Base-by-base conservation (phyloP, 2,888 invertebrate species). In the Rhodophaea formosa region DNA sequence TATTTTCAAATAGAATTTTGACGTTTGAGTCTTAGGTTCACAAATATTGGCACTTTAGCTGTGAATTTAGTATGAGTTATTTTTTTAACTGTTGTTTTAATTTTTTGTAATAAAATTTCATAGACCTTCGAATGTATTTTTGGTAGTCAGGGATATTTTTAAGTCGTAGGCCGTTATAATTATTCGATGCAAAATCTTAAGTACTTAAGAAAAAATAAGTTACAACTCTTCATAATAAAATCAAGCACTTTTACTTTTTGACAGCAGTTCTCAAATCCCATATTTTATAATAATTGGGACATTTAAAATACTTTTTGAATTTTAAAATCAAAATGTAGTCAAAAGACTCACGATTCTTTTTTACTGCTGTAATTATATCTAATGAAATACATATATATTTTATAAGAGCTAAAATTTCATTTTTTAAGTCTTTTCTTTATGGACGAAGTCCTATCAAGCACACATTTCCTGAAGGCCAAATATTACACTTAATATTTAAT, bases 361-460 rank as follows among this genome's bases (percentile, higher is more conserved):
- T 29, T 39, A 16, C 39, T 35, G 35, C 17, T 53, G 43, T 42
- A 10, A 8, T 7, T 12, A 17, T 39, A 29, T 39, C 10, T 43
- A 14, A 42, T 17, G 42, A 43, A 39, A 42, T 43, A 43, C 43
- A 53, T 43, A 43, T 53, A 53, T 43, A 53, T 43, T 43, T 43
- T 43, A 53, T 54, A 55, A 46, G 17, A 55, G 46, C 80, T 81
- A 78, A 78, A 84, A 81, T 87, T 88, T 86, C 77, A 80, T 80
- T 77, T 62, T 74, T 85, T 71, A 89, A 89, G 89, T 89, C 90
- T 89, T 90, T 89, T 88, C 80, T 75, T 71, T 68, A 68, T 69
- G 89, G 90, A 89, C 89, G 82, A 67, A 70, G 89, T 88, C 88
- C 90, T 59, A 67, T 66, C 82, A 86, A 89, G 88, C 90, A 89